Evolutionary conservation across 2,113 vertebrate species (phyloP).

Genomic region (Martes martes): DNA sequence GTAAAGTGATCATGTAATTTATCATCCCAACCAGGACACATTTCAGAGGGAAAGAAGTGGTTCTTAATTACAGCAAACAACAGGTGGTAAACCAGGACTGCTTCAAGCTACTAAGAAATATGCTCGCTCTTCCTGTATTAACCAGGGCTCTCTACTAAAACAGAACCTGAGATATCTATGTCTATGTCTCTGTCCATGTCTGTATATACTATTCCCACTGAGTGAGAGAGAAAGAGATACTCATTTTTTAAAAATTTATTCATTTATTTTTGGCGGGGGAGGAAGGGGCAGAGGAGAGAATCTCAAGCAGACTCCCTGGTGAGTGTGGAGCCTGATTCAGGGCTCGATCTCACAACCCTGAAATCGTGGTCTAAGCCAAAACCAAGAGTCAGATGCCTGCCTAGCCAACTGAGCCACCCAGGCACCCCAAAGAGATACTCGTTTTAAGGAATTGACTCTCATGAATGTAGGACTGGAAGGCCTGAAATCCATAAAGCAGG

Average conservation of each 20-base stretch:
- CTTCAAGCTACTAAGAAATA: slow-evolving; percentile 1
- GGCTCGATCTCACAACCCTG: not conserved
- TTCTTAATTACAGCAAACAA: not conserved
- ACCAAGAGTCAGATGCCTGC: not conserved
- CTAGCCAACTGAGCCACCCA: not conserved
- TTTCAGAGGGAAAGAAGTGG: not conserved
- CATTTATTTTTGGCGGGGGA: not conserved
- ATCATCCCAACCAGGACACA: not conserved
- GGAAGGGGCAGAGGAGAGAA: not conserved
- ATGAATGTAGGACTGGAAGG: not conserved
- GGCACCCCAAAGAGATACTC: not conserved
- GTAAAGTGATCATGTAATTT: slow-evolving; percentile 21
- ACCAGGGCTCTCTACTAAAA: not conserved
- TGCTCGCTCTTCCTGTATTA: not conserved
- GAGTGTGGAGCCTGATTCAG: not conserved
- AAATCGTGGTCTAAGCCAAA: not conserved
- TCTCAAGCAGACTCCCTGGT: not conserved
- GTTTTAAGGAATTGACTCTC: not conserved
- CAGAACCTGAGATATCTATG: not conserved
- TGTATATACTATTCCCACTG: not conserved
- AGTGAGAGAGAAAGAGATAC: not conserved
- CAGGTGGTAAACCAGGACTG: not conserved
- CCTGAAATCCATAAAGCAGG: not conserved
- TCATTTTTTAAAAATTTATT: not conserved
- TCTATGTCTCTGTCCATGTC: not conserved